Base-by-base conservation (phyloP, 35 echinoderm and acorn worm species). In the Apostichopus californicus region DNA sequence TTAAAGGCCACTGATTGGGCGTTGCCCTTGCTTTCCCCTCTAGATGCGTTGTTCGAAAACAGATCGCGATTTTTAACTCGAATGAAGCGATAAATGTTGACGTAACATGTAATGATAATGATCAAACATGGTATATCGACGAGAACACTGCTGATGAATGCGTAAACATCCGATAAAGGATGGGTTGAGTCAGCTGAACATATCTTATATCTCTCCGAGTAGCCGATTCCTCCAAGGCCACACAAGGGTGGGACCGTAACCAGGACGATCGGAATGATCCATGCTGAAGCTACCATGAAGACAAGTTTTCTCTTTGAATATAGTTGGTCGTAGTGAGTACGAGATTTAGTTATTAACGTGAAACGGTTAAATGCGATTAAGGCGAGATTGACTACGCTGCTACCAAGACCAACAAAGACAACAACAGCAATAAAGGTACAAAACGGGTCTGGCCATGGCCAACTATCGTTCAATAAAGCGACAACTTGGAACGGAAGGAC, bases 301-400 rank as follows among this genome's bases (percentile, higher is more conserved):
- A 81, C 9, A 3, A 95, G 22, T 24, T 95, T 95, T 58, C 65
- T 91, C 4, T 84, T 87, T 55, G 94, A 88, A 73, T 95, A 98
- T 55, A 98, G 18, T 9, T 53, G 78, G 5, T 81, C 20, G 71
- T 98, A 98, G 3, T 59, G 92, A 12, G 80, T 83, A 0, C 52
- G 89, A 14, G 96, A 87, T 64, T 79, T 73, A 5, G 94, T 95
- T 57, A 98, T 95, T 18, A 98, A 90, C 1, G 80, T 24, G 25
- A 91, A 95, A 9, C 96, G 57, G 46, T 98, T 98, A 18, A 93
- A 77, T 6, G 94, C 94, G 24, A 98, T 98, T 18, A 90, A 52
- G 3, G 94, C 82, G 0, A 98, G 82, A 54, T 90, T 91, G 22
- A 91, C 58, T 34, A 98, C 86, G 54, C 94, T 91, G 7, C 78